phyloP scores from a whole-genome alignment of 2,888 invertebrate genomes.

The Thysanoteuthis rhombus region DNA sequence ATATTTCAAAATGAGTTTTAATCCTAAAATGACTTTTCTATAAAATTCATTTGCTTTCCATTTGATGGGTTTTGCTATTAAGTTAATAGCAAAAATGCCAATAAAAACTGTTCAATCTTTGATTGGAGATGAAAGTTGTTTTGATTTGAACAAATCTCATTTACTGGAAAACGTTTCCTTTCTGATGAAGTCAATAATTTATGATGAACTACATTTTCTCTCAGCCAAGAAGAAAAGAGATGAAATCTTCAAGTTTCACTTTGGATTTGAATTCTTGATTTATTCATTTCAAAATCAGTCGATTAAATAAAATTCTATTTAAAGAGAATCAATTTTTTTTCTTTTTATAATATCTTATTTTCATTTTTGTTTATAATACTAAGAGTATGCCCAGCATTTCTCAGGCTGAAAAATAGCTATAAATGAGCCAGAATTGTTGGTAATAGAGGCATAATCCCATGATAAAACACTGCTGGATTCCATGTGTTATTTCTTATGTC shows the following conservation, averaged over 20 bases:
- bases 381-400: too few relatives aligned
- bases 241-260: background rate
- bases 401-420: too few relatives aligned
- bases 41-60: background rate
- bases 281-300: background rate
- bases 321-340: background rate
- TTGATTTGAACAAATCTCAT: background rate
- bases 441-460: too few relatives aligned
- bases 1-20: background rate
- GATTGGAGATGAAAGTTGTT: background rate
- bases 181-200: too few relatives aligned
- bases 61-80: background rate
- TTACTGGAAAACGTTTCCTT: background rate
- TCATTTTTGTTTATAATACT: too few relatives aligned
- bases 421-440: too few relatives aligned
- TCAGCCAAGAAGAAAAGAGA: background rate
- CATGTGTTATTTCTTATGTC: too few relatives aligned
- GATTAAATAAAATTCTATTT: too few relatives aligned
- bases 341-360: background rate
- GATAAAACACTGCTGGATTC: too few relatives aligned
- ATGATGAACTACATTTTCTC: background rate
- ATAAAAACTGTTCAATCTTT: background rate
- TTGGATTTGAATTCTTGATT: too few relatives aligned
- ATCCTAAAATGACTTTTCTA: too few relatives aligned
- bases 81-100: background rate